phyloP scores from a whole-genome alignment of 2,797 vertebrate species.

The Semotilus atromaculatus region DNA sequence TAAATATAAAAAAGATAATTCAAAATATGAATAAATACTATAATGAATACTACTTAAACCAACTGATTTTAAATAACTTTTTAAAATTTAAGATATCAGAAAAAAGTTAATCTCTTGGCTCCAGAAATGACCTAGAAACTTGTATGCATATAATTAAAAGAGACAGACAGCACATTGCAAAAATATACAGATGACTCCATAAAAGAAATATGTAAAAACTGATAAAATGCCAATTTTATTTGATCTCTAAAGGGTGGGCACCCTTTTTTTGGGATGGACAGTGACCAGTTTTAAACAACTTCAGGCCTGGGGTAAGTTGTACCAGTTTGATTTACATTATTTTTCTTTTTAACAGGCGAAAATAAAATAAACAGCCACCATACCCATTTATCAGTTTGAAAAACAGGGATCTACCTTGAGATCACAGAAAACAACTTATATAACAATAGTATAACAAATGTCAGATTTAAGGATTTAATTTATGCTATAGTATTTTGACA shows the following conservation, averaged over 20 bases:
- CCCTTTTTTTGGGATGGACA: not conserved
- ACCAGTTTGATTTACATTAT: not conserved
- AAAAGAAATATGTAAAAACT: not conserved
- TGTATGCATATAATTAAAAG: not conserved
- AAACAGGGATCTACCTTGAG: not conserved
- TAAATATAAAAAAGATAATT: not conserved
- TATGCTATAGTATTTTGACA: conserved; percentile 1
- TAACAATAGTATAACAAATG: not conserved
- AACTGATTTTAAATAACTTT: not conserved
- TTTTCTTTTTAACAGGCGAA: not conserved
- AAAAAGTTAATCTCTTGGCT: not conserved
- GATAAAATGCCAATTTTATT: not conserved
- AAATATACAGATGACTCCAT: not conserved
- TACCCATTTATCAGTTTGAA: not conserved
- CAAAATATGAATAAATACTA: not conserved
- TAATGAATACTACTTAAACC: not conserved
- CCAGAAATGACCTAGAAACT: not conserved
- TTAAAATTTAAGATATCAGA: not conserved
- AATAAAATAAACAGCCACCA: not conserved
- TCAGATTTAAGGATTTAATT: not conserved
- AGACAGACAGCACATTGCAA: not conserved
- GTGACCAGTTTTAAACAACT: not conserved
- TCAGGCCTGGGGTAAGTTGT: not conserved
- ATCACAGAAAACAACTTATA: not conserved
- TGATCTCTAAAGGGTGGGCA: not conserved